These are phyloP conservation scores for Fregetta grallaria DNA, from an alignment of 2,113 vertebrate genomes.

Conservation along the genomic window DNA sequence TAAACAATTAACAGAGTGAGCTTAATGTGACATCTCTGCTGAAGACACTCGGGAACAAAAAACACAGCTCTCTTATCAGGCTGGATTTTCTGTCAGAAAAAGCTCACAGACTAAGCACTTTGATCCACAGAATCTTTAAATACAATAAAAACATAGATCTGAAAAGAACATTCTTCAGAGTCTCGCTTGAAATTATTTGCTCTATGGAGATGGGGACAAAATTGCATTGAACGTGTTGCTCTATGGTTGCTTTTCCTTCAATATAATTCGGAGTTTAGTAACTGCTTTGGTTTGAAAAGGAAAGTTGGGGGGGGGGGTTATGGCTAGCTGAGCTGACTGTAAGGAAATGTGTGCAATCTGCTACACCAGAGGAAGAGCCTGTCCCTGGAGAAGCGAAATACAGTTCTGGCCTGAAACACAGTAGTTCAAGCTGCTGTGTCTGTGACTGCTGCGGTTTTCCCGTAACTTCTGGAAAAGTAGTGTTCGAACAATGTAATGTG, in stretches of 20 bases:
- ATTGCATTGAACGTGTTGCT: background rate
- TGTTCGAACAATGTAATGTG: background rate
- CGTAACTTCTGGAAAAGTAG: background rate
- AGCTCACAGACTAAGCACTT: background rate
- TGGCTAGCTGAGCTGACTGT: background rate
- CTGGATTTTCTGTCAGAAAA: background rate
- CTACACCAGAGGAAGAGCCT: background rate
- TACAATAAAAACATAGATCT: background rate
- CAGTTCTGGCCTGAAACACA: background rate
- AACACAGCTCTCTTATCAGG: background rate
- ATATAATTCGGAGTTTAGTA: background rate
- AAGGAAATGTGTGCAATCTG: background rate
- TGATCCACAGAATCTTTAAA: background rate
- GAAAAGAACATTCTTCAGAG: background rate
- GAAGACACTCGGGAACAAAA: background rate
- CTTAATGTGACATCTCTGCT: background rate
- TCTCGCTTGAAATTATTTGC: background rate
- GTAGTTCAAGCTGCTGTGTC: background rate
- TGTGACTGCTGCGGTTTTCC: background rate
- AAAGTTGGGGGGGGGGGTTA: background rate
- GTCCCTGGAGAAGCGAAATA: background rate
- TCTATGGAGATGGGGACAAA: accelerated
- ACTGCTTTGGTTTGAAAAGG: background rate
- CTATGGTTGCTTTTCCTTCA: background rate
- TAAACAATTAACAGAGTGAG: background rate